Evolutionary conservation across 1,140 invertebrate genomes (phyloP).

Genomic region (Habropoda laboriosa): DNA sequence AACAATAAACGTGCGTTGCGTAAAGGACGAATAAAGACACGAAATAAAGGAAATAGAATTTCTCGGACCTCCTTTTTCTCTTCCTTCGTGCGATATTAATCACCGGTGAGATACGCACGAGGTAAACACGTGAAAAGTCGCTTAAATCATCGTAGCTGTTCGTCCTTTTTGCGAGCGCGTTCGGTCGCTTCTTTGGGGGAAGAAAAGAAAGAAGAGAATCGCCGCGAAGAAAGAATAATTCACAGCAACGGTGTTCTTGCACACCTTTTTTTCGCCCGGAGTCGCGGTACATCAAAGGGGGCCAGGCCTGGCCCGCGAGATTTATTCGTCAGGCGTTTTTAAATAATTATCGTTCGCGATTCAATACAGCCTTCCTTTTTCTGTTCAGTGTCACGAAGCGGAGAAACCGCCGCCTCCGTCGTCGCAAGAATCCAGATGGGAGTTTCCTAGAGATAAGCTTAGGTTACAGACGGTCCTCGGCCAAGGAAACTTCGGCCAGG

Average conservation of each 20-base stretch:
- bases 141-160: too few relatives aligned
- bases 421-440: conserved; percentile 86
- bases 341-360: conserved; percentile 38
- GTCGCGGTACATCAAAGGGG: conserved; percentile 21
- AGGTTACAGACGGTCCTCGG: conserved; percentile 90
- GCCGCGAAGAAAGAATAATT: conserved; percentile 8
- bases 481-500: conserved; percentile 92
- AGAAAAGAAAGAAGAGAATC: conserved; percentile 8
- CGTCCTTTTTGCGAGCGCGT: too few relatives aligned
- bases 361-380: conserved; percentile 35
- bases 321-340: conserved; percentile 47
- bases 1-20: too few relatives aligned
- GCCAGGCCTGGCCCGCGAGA: not conserved
- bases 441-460: conserved; percentile 90
- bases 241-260: not conserved
- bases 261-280: not conserved
- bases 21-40: too few relatives aligned
- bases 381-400: conserved; percentile 77
- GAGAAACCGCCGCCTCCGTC: conserved; percentile 81
- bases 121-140: too few relatives aligned
- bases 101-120: too few relatives aligned
- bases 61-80: too few relatives aligned
- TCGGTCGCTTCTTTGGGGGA: not conserved
- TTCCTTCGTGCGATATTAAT: too few relatives aligned
- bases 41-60: too few relatives aligned